A percentile compares a stretch with the other conserved stretches of the same genome.
Evolutionary conservation across 2,888 invertebrate genomes (phyloP).

Genomic region (Bruchidius siliquastri): DNA sequence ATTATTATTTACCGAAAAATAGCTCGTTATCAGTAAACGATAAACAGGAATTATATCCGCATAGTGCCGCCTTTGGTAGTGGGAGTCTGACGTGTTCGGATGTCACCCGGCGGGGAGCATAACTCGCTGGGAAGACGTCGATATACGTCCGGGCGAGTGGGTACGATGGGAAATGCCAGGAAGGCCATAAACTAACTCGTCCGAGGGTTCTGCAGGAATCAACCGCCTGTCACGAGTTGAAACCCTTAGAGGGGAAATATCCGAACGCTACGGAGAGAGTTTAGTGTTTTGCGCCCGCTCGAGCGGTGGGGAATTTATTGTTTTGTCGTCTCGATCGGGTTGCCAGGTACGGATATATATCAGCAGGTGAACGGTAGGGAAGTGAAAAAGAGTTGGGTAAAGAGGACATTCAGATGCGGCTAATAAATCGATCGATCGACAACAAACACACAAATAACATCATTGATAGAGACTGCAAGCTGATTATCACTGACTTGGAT

Average conservation of each 20-base stretch:
- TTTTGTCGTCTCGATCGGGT: background rate
- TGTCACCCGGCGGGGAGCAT: background rate
- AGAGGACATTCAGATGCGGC: too few relatives aligned
- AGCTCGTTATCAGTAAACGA: too few relatives aligned
- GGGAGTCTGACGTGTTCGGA: background rate
- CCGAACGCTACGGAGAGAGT: background rate
- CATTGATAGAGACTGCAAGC: too few relatives aligned
- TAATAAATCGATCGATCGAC: too few relatives aligned
- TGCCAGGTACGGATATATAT: too few relatives aligned
- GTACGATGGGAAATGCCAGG: background rate
- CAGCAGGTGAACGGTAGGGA: too few relatives aligned
- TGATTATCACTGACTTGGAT: too few relatives aligned
- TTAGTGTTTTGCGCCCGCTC: background rate
- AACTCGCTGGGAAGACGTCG: background rate
- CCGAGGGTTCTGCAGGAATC: background rate
- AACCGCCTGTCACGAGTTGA: background rate
- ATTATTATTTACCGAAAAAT: too few relatives aligned
- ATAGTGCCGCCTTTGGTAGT: background rate
- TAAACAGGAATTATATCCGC: too few relatives aligned
- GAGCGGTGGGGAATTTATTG: background rate
- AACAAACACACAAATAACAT: too few relatives aligned
- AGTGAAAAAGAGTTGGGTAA: too few relatives aligned
- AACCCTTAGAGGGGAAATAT: background rate
- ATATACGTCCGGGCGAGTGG: background rate
- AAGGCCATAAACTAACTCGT: background rate